Percentiles rank a stretch among this genome's conserved stretches.
Conservation (phyloP, 1,140 invertebrate genomes). For the Orussus abietinus region DNA sequence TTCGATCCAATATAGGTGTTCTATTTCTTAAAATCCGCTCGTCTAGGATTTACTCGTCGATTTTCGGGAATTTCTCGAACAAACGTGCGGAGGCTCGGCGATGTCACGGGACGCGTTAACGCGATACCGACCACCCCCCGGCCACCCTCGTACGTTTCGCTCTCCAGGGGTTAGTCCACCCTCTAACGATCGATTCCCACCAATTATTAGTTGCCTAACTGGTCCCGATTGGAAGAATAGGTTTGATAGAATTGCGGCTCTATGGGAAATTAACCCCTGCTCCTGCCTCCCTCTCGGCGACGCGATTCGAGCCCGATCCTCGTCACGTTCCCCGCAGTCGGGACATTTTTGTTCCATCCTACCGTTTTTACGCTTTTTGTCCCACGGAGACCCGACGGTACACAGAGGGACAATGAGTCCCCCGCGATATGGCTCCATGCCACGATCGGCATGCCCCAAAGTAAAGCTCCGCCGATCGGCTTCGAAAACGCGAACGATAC, state of each 20-base stretch:
- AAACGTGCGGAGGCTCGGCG: slow-evolving; percentile 1
- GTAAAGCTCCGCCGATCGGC: too few species aligned
- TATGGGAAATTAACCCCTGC: slow-evolving; percentile 35
- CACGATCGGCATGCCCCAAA: too few species aligned
- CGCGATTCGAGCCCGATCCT: slow-evolving; percentile 13
- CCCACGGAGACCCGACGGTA: neutral
- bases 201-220: slow-evolving; percentile 43
- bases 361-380: too few species aligned
- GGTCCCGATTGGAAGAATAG: slow-evolving; percentile 39
- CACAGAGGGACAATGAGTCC: neutral
- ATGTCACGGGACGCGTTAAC: slow-evolving; percentile 10
- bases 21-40: too few species aligned
- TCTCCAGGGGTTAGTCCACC: slow-evolving; percentile 19
- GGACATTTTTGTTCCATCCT: slow-evolving; percentile 20
- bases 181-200: slow-evolving; percentile 34
- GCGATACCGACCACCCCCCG: slow-evolving; percentile 11
- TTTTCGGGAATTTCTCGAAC: neutral
- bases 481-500: too few species aligned
- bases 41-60: too few species aligned
- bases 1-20: too few species aligned
- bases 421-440: too few species aligned
- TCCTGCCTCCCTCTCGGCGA: slow-evolving; percentile 1
- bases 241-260: slow-evolving; percentile 39
- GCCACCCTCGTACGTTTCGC: slow-evolving; percentile 5
- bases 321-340: slow-evolving; percentile 26